Evolutionary conservation across 2,888 invertebrate genomes (phyloP).

Genomic region (Tupiocoris notatus): DNA sequence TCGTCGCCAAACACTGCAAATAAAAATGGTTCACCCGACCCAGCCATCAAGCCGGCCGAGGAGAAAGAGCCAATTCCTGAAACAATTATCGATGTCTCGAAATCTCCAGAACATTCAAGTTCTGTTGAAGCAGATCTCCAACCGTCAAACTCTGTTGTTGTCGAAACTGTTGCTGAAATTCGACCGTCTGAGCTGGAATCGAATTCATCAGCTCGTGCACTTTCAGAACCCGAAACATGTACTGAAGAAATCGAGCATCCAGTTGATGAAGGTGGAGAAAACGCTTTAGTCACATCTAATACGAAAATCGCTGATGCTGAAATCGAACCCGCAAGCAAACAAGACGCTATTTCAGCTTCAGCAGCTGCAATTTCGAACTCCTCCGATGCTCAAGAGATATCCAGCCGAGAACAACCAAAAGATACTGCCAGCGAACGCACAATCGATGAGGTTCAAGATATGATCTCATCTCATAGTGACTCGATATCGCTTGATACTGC

Average conservation of each 20-base stretch:
- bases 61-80: too few species aligned
- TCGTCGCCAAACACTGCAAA: too few species aligned
- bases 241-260: not conserved
- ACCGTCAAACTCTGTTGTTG: too few species aligned
- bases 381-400: not conserved
- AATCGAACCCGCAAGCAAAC: not conserved
- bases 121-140: too few species aligned
- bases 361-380: not conserved
- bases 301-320: not conserved
- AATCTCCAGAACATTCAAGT: too few species aligned
- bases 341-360: not conserved
- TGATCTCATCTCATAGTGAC: slow-evolving; percentile 12
- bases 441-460: slow-evolving; percentile 8
- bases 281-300: too few species aligned
- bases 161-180: not conserved
- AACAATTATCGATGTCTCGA: too few species aligned
- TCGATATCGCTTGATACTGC: slow-evolving; percentile 10
- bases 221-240: not conserved
- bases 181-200: not conserved
- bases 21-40: too few species aligned
- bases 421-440: not conserved
- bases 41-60: too few species aligned
- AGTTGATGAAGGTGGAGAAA: not conserved
- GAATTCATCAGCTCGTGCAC: not conserved
- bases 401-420: not conserved